Conservation (phyloP, 2,113 vertebrate species). For the Cryptomyrus ogoouensis region DNA sequence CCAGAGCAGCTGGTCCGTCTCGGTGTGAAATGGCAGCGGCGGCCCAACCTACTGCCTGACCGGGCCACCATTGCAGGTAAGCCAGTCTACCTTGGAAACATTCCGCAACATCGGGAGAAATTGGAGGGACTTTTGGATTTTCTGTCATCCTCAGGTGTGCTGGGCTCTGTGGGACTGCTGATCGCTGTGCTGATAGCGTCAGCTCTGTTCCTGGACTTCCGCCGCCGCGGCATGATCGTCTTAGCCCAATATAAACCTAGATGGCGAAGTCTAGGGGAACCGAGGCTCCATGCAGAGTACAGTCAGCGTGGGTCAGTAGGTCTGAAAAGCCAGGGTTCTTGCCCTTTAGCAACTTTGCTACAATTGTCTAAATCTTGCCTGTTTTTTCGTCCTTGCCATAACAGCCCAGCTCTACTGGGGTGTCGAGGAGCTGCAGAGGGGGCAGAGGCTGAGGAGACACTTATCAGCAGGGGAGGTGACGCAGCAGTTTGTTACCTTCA, state of each 20-base stretch:
- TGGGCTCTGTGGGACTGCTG: slow-evolving; percentile 63
- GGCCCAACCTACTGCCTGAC: slow-evolving; percentile 71
- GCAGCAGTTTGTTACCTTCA: slow-evolving; percentile 16
- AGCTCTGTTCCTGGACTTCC: slow-evolving; percentile 66
- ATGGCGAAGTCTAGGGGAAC: slow-evolving; percentile 79
- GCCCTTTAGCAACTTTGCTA: neutral
- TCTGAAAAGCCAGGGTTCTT: neutral
- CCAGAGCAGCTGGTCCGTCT: slow-evolving; percentile 71
- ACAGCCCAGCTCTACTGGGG: slow-evolving; percentile 40
- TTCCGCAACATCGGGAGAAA: neutral
- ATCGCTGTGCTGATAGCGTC: slow-evolving; percentile 60
- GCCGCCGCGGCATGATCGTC: slow-evolving; percentile 46
- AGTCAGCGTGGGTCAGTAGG: neutral
- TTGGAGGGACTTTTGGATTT: neutral
- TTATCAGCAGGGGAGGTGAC: slow-evolving; percentile 56
- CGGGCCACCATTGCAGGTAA: slow-evolving; percentile 75
- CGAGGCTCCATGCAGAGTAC: slow-evolving; percentile 55
- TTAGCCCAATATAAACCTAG: slow-evolving; percentile 63
- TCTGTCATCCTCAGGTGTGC: slow-evolving; percentile 44
- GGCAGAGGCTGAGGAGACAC: slow-evolving; percentile 56
- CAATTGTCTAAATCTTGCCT: neutral
- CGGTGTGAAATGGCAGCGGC: slow-evolving; percentile 58
- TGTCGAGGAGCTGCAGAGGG: slow-evolving; percentile 58
- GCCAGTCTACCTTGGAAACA: neutral
- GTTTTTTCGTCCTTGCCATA: slow-evolving; percentile 34